These are phyloP conservation scores for Orthosia incerta DNA, from an alignment of 2,888 invertebrate species.

Conservation along the genomic window DNA sequence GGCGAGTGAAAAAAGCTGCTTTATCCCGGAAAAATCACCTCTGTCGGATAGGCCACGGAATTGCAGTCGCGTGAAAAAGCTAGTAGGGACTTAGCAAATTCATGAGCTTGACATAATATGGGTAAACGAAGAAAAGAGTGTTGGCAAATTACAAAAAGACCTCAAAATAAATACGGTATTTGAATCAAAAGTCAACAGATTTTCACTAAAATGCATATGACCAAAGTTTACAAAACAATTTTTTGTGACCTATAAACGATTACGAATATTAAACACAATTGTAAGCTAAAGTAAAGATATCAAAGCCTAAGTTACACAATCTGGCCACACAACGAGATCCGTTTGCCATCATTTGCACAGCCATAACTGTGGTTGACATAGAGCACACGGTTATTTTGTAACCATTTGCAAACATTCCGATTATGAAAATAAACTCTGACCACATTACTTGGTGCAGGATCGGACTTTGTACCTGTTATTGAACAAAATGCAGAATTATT, in stretches of 20 bases:
- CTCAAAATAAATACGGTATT: background rate
- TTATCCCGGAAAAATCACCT: too few species aligned
- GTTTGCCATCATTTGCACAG: slow-evolving; percentile 37
- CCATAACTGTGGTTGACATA: slow-evolving; percentile 28
- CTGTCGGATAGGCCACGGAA: too few species aligned
- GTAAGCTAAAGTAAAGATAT: slow-evolving; percentile 15
- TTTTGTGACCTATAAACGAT: slow-evolving; percentile 22
- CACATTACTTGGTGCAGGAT: slow-evolving; percentile 14
- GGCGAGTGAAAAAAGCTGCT: too few species aligned
- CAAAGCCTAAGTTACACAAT: slow-evolving; percentile 34
- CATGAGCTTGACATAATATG: too few species aligned
- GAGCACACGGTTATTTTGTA: slow-evolving; percentile 34
- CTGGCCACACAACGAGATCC: slow-evolving; percentile 38
- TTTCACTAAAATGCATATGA: background rate
- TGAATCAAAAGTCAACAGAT: background rate
- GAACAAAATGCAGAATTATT: background rate
- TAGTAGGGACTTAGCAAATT: too few species aligned
- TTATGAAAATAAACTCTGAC: slow-evolving; percentile 11
- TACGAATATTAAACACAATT: slow-evolving; percentile 35
- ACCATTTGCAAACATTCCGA: slow-evolving; percentile 41
- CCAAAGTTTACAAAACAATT: slow-evolving; percentile 16
- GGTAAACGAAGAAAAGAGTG: background rate
- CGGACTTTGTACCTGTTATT: slow-evolving; percentile 4
- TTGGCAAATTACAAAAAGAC: background rate
- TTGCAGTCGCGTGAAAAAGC: too few species aligned